A percentile compares a stretch with the other conserved stretches of the same genome.
Evolutionary conservation across 2,888 invertebrate species (phyloP).

Genomic region (Eupithecia dodoneata): DNA sequence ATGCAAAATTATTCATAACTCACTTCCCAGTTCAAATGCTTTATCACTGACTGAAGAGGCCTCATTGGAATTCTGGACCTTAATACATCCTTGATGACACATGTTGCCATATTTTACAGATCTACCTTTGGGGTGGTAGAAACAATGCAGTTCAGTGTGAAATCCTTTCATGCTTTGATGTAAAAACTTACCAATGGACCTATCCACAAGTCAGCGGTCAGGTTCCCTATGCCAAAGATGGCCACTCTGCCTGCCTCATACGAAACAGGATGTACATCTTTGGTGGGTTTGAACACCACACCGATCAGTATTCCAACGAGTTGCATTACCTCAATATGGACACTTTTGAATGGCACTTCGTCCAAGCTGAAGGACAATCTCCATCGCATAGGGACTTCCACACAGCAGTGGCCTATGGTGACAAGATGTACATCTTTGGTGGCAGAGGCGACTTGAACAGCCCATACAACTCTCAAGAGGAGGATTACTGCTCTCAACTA

Average conservation of each 20-base stretch:
- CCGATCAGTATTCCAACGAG: constrained; percentile 91
- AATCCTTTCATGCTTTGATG: constrained; percentile 92
- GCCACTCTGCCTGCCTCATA: constrained; percentile 94
- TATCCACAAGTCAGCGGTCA: constrained; percentile 86
- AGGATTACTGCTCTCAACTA: constrained; percentile 91
- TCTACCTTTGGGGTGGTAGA: constrained; percentile 96
- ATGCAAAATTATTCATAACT: neutral
- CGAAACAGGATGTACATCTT: constrained; percentile 93
- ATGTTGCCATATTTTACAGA: constrained; percentile 61
- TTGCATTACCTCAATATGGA: constrained; percentile 90
- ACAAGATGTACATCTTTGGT: constrained; percentile 95
- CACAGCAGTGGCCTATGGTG: constrained; percentile 90
- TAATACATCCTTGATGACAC: neutral
- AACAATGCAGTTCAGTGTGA: constrained; percentile 93
- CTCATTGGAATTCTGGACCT: neutral
- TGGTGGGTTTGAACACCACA: constrained; percentile 95
- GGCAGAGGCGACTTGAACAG: constrained; percentile 90
- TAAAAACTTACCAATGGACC: constrained; percentile 87
- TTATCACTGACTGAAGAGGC: neutral
- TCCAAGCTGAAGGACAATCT: constrained; percentile 85
- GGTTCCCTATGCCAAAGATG: constrained; percentile 93
- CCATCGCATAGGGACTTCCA: constrained; percentile 94
- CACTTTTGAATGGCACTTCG: constrained; percentile 88
- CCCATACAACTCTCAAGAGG: constrained; percentile 83
- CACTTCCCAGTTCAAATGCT: neutral